Conservation (phyloP, 2,113 vertebrate genomes). For the Leucosticte australis region DNA sequence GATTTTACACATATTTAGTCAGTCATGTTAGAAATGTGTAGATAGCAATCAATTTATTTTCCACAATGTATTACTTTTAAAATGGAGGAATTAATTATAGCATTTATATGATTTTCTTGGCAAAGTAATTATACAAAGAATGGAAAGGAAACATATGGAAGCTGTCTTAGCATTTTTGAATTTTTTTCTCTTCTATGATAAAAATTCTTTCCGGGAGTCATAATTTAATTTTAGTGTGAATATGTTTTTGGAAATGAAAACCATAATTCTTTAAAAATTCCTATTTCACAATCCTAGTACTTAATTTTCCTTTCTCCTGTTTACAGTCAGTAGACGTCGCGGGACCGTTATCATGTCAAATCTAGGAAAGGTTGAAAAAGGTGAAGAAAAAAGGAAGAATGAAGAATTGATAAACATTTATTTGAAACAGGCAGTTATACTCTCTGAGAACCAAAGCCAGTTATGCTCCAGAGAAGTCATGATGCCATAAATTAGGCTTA, state of each 20-base stretch:
- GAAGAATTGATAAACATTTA: neutral
- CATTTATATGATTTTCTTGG: neutral
- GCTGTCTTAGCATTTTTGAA: neutral
- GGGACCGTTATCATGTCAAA: accelerated
- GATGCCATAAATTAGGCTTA: neutral
- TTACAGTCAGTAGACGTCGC: neutral
- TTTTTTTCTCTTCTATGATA: neutral
- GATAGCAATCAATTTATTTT: neutral
- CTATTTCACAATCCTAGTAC: neutral
- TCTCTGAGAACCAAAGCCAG: neutral
- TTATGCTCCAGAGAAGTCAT: neutral
- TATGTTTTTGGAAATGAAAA: neutral
- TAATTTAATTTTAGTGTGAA: neutral
- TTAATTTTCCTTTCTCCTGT: neutral
- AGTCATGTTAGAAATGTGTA: neutral
- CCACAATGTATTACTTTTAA: neutral
- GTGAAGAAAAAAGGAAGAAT: neutral
- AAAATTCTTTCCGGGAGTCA: neutral
- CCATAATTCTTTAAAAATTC: neutral
- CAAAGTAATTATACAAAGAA: neutral
- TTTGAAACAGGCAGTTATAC: neutral
- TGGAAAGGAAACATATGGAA: neutral
- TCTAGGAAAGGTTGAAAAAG: neutral
- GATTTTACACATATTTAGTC: neutral
- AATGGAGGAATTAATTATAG: neutral